These are phyloP conservation scores for Chaetodon trifascialis DNA, from an alignment of 2,113 vertebrate species.

Conservation along the genomic window DNA sequence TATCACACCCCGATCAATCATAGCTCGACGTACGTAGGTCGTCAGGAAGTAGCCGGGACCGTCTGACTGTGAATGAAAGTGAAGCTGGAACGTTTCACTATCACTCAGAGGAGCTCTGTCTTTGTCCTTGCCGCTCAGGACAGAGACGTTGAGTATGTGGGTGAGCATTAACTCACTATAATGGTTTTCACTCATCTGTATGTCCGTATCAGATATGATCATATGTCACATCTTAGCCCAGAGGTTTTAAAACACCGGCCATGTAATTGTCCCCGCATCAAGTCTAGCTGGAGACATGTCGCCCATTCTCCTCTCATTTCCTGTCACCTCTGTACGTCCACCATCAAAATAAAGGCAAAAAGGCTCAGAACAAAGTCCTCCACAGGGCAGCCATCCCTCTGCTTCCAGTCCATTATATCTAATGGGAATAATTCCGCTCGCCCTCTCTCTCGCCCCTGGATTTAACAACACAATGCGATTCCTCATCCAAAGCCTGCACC, in stretches of 20 bases:
- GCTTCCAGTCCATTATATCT: not conserved
- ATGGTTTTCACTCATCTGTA: too few relatives aligned
- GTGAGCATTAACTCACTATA: too few relatives aligned
- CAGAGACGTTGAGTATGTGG: too few relatives aligned
- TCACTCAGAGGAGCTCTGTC: too few relatives aligned
- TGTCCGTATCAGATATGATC: too few relatives aligned
- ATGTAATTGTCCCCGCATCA: not conserved
- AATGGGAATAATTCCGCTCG: conserved; percentile 20
- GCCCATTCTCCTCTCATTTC: not conserved
- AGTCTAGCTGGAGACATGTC: not conserved
- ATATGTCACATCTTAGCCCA: too few relatives aligned
- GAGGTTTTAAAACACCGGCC: not conserved
- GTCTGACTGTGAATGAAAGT: too few relatives aligned
- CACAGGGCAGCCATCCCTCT: not conserved
- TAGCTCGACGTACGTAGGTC: too few relatives aligned
- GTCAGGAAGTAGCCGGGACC: too few relatives aligned
- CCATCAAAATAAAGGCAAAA: not conserved
- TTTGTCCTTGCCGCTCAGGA: too few relatives aligned
- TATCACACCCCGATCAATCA: too few relatives aligned
- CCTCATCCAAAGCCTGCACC: conserved; percentile 37
- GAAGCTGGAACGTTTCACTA: too few relatives aligned
- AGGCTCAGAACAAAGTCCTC: not conserved
- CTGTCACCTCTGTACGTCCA: not conserved
- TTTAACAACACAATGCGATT: conserved; percentile 46
- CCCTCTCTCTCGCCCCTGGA: conserved; percentile 17